Evolutionary conservation across 2,888 invertebrate species (phyloP).

Genomic region (Meliscaeva auricollis): DNA sequence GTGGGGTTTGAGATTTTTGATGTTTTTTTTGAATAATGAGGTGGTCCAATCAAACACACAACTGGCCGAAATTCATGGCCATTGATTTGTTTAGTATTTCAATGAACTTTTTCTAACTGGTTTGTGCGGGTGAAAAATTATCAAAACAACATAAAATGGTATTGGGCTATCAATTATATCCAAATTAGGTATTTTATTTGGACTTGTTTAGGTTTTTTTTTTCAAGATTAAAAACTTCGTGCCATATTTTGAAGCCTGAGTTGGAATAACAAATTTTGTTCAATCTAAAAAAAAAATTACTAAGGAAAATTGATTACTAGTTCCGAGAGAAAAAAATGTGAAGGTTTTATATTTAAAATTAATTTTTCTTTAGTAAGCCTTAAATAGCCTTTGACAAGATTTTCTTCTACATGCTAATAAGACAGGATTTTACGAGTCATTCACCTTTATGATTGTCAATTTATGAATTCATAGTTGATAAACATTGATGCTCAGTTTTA

Average conservation of each 20-base stretch:
- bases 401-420: too few relatives aligned
- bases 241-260: neutral
- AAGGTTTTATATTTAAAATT: too few relatives aligned
- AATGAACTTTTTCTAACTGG: slow-evolving; percentile 1
- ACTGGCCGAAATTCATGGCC: neutral
- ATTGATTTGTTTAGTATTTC: neutral
- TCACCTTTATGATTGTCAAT: too few relatives aligned
- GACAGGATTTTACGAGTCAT: too few relatives aligned
- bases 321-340: too few relatives aligned
- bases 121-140: neutral
- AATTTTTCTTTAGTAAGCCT: too few relatives aligned
- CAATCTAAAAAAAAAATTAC: too few relatives aligned
- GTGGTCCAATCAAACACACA: slow-evolving; percentile 1
- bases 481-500: too few relatives aligned
- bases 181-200: neutral
- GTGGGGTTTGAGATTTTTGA: neutral
- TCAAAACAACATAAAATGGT: neutral
- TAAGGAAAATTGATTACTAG: too few relatives aligned
- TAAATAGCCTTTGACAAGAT: too few relatives aligned
- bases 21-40: slow-evolving; percentile 16
- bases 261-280: neutral
- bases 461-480: too few relatives aligned
- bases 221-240: neutral
- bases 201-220: neutral
- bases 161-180: neutral